These are phyloP conservation scores for Sepioteuthis lessoniana DNA, from an alignment of 2,888 invertebrate species.

Conservation along the genomic window DNA sequence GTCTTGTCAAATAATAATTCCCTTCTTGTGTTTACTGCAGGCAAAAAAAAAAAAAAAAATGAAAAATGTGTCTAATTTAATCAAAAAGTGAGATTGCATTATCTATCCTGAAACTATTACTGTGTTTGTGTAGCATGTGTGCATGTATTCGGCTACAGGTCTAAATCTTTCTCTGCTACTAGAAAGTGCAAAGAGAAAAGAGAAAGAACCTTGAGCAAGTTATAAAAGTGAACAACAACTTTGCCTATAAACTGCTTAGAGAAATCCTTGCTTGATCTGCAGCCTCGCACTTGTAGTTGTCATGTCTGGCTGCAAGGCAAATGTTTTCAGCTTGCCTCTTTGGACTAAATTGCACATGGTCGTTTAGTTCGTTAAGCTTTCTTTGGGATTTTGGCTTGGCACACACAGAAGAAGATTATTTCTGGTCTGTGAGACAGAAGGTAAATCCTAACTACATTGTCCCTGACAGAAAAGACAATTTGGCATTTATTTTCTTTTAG, in stretches of 20 bases:
- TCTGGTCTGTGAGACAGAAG: background rate
- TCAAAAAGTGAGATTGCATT: no score
- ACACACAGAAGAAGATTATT: background rate
- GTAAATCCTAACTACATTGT: background rate
- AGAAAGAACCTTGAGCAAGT: background rate
- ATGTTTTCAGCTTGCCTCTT: slow-evolving; percentile 2
- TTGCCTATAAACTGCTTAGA: background rate
- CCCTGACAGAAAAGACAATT: background rate
- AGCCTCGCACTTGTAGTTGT: background rate
- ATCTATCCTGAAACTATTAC: no score
- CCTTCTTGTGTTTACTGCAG: no score
- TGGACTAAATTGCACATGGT: background rate
- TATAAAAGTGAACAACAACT: background rate
- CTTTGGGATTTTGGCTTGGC: background rate
- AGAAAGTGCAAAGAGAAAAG: background rate
- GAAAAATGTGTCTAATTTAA: no score
- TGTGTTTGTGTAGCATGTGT: no score
- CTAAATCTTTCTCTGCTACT: background rate
- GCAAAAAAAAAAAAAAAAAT: no score
- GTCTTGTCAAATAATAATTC: no score
- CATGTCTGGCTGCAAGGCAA: background rate
- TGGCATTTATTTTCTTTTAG: background rate
- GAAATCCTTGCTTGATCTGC: background rate
- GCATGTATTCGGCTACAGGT: background rate
- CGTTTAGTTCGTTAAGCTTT: background rate